Evolutionary conservation across 1,140 invertebrate species (phyloP), one percentile per base, ranked within the genome.

Genomic region (Neotoxoptera formosana): DNA sequence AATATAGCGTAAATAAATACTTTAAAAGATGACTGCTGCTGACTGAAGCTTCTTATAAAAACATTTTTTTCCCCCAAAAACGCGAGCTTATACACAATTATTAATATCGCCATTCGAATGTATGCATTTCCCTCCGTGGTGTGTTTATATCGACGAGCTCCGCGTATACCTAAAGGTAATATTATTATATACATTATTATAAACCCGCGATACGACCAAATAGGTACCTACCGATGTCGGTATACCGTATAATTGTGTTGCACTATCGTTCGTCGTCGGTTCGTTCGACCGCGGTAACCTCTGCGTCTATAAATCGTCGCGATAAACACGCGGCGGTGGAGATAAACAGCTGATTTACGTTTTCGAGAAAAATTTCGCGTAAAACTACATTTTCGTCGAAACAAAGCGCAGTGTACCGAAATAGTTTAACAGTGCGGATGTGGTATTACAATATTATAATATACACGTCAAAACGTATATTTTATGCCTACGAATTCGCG

Each of bases 311-410:
- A 76, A 76, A 76, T 76, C 30, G 60, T 76, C 30, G 6, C 14
- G 60, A 76, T 76, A 76, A 76, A 76, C n/a, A 34, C 2, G 11
- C 30, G 30, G 60, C 30, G n/a, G 20, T 23, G 7, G 21, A 83
- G 81, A 83, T 83, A 83, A 81, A 36, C 81, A 83, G 21, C 20
- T 83, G 60, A 76, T 83, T 83, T 36, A 83, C 81, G 34, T 83
- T n/a, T 47, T 23, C n/a, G n/a, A 23, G 21, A 83, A 83, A 83
- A 83, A 34, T 34, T 41, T 83, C 34, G 34, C 20, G 34, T 83
- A 36, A 83, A 83, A 83, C n/a, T n/a, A n/a, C 81, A 83, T 41
- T 83, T 83, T 23, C 20, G 34, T 36, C 21, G 81, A 36, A 76
- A 67, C 60, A 67, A 67, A n/a, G 11, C 14, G 60, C n/a, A n/a